Conservation (phyloP, 2,888 invertebrate species). For the Dasypogon diadema region DNA sequence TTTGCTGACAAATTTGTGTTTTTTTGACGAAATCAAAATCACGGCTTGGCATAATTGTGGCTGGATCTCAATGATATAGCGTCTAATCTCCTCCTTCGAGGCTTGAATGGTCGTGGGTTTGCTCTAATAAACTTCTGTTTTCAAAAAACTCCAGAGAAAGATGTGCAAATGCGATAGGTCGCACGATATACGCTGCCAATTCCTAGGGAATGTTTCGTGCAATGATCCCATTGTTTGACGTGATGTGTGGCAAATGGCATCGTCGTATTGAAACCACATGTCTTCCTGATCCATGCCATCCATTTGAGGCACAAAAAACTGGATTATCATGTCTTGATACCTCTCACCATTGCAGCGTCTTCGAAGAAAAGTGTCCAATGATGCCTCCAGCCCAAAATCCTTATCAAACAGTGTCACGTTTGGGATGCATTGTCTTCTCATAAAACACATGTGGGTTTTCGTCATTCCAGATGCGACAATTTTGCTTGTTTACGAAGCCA, state of each 20-base stretch:
- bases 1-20: too few relatives aligned
- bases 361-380: not conserved
- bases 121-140: too few relatives aligned
- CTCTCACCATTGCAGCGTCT: not conserved
- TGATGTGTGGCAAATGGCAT: not conserved
- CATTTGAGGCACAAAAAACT: slow-evolving; percentile 9
- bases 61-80: too few relatives aligned
- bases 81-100: too few relatives aligned
- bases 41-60: too few relatives aligned
- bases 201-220: not conserved
- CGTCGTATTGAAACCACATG: not conserved
- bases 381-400: not conserved
- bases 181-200: too few relatives aligned
- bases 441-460: not conserved
- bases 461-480: not conserved
- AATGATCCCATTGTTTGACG: not conserved
- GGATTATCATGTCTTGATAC: not conserved
- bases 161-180: too few relatives aligned
- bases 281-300: slow-evolving; percentile 1
- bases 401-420: not conserved
- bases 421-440: not conserved
- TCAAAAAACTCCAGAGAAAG: too few relatives aligned
- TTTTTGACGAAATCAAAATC: too few relatives aligned
- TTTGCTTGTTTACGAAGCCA: slow-evolving; percentile 2
- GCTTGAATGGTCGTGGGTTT: too few relatives aligned